phyloP scores from a whole-genome alignment of 2,113 vertebrate genomes.

The Callospermophilus lateralis region DNA sequence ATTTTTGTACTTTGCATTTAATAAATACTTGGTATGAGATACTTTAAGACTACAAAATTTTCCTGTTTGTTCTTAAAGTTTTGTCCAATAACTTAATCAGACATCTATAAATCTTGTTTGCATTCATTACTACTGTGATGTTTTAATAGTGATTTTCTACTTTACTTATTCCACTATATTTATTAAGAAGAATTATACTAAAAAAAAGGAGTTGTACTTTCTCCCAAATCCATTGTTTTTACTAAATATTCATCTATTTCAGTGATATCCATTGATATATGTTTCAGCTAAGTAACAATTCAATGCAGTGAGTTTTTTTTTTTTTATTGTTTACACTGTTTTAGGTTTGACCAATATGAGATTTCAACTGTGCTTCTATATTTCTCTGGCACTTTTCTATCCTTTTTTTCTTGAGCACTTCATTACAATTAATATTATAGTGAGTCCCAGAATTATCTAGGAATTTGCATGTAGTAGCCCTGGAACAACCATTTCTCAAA shows the following conservation, averaged over 20 bases:
- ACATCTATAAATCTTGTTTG: background rate
- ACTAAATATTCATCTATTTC: background rate
- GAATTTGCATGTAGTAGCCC: background rate
- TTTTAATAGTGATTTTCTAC: background rate
- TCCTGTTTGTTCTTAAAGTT: background rate
- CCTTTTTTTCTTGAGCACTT: background rate
- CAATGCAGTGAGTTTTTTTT: background rate
- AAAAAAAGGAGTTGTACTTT: background rate
- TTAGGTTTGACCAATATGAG: background rate
- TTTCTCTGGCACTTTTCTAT: background rate
- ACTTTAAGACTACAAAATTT: background rate
- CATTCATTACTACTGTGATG: background rate
- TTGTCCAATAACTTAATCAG: background rate
- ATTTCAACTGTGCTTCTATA: background rate
- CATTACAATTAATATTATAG: background rate
- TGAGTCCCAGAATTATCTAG: background rate
- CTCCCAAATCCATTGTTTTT: background rate
- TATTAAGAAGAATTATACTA: background rate
- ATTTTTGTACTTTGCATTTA: background rate
- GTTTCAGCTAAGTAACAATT: background rate
- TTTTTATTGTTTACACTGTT: background rate
- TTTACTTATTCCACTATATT: background rate
- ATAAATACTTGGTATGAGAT: background rate
- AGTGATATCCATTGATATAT: background rate
- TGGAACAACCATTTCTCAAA: background rate